Evolutionary conservation across 2,113 vertebrate species (phyloP), one percentile per base, ranked within the genome.

Genomic region (Zonotrichia leucophrys): DNA sequence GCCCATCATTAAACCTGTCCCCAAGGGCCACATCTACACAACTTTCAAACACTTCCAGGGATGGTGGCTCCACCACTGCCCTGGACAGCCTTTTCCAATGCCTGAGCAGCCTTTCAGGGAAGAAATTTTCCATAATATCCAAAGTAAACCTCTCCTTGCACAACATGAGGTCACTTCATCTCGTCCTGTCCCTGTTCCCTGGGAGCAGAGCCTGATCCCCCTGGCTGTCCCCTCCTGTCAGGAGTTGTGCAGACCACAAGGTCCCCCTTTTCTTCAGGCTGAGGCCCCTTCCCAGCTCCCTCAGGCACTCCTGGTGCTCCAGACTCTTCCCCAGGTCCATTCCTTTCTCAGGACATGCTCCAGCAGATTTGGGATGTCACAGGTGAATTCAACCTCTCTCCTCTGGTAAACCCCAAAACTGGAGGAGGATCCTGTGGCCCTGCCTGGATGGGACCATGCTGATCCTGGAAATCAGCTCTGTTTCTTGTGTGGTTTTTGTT

Each of bases 271-370:
- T 2, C 50, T 58, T 60, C 50, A 35, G 42, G 10, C 42, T 85
- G 35, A 66, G 37, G 30, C 60, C 24, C 60, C 23, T 62, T 62
- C 2, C 50, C 82, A 49, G 30, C 50, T 66, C 70, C 24, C 13
- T 58, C 60, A 85, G 50, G 70, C 0, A 0, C 30, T 67, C 24
- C 83, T 35, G 60, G 15, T 3, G 60, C 30, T 75, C 21, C 52
- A 50, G 83, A 0, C 1, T 31, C 44, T 7, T 67, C 2, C 35
- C 37, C 37, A 37, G 37, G 37, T 37, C 24, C 0, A 0, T 25
- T 75, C 25, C 52, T 4, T 5, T 5, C 70, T 13, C 35, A 11
- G 20, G 30, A 58, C 30, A 16, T 0, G 0, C 15, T 66, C 30
- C 30, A 75, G 42, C 30, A 75, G 50, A 30, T 66, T 49, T 66